Evolutionary conservation across 2,797 vertebrate species (phyloP), one percentile per base, ranked within the genome.

Genomic region (Hirundo rustica): DNA sequence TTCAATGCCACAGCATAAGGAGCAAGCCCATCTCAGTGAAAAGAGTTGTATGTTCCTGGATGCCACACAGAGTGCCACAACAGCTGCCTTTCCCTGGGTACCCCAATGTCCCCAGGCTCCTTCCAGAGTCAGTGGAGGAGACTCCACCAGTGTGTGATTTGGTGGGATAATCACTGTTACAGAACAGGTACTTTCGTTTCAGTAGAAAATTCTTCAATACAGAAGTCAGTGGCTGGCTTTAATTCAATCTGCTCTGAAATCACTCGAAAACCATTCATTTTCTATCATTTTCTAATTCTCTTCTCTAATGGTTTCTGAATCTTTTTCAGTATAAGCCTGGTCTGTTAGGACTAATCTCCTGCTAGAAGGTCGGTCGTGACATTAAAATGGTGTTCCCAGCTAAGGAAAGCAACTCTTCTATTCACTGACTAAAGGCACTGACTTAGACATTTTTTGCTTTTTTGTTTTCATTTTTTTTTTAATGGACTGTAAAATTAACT

Each of bases 211-310:
- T 84, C n/a, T 75, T 88, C 36, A 60, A 79, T n/a, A 45, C 16
- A 50, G 34, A 87, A 91, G 42, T 51, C 53, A 81, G 45, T 21
- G 73, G 29, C 76, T 86, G 64, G 40, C 47, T 86, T 91, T 81
- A 90, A 86, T 85, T 72, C 79, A 60, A 54, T n/a, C 53, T 57
- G 42, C 73, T 84, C 66, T 66, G 70, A 93, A 95, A 92, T 58
- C 53, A 71, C 55, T 40, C 12, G 1, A 90, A 96, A 95, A 26
- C 11, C 45, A 66, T 53, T 73, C 23, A 34, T 87, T 84, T 91
- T 87, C 84, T 71, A 25, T 60, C 53, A 72, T 92, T 89, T 66
- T 68, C 57, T 76, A 67, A 76, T 92, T 76, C 65, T 80, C 51
- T 65, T 65, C 68, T 86, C 40, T 62, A 90, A 85, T n/a, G 13